These are phyloP conservation scores for Mylabris sibirica DNA, from an alignment of 2,888 invertebrate genomes.

Conservation along the genomic window DNA sequence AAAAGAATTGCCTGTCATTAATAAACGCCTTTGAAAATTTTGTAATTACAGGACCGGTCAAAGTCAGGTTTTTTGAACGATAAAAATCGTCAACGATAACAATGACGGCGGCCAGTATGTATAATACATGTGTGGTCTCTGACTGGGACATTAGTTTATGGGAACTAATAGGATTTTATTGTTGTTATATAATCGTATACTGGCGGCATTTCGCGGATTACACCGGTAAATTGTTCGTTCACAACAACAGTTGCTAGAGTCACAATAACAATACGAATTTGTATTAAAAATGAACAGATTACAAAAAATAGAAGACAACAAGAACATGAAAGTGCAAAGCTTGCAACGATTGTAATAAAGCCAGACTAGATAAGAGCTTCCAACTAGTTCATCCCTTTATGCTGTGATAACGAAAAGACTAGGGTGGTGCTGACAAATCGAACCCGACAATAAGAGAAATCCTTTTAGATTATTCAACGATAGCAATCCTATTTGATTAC, in stretches of 20 bases:
- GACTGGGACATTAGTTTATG: constrained; percentile 4
- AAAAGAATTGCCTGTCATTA: constrained; percentile 6
- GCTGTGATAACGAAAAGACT: constrained; percentile 19
- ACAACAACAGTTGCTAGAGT: background rate
- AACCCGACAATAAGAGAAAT: constrained; percentile 22
- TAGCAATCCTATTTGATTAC: background rate
- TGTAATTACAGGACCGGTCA: constrained; percentile 7
- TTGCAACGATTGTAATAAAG: constrained; percentile 7
- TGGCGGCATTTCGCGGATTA: background rate
- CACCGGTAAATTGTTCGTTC: background rate
- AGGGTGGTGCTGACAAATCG: constrained; percentile 28
- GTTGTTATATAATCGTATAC: background rate
- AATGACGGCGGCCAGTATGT: background rate
- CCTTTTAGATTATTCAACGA: constrained; percentile 12
- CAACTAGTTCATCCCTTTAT: constrained; percentile 28
- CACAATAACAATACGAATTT: background rate
- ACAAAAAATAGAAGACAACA: background rate
- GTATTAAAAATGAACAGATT: background rate
- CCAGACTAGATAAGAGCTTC: background rate
- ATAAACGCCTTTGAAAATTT: constrained; percentile 11
- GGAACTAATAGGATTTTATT: constrained; percentile 9
- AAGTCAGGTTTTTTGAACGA: constrained; percentile 5
- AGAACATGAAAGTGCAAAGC: background rate
- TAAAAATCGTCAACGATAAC: constrained; percentile 1
- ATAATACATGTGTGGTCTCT: background rate